Evolutionary conservation across 2,888 invertebrate genomes (phyloP), one percentile per base, ranked within the genome.

Genomic region (Euzetes globulus): DNA sequence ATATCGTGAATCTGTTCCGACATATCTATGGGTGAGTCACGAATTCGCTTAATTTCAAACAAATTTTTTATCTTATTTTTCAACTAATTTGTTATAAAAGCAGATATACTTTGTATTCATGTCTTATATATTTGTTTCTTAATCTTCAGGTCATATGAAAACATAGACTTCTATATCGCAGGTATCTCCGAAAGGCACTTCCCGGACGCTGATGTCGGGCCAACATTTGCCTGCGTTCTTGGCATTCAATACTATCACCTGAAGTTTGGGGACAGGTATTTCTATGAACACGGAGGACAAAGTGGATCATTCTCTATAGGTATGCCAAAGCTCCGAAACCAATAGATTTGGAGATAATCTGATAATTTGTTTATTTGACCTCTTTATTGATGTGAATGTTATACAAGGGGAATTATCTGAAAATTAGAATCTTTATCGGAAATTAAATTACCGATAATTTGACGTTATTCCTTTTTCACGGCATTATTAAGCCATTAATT

Each of bases 121-220:
- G 41, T 41, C 11, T 70, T 47, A 33, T 70, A 41, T 37, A 45
- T 9, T n/a, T 41, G n/a, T 13, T 71, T 71, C 15, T 41, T 4
- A 22, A 2, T 25, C 1, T 47, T 33, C 47, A 58, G 75, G 2
- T 27, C 72, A 11, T 29, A 27, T 6, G 63, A 75, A 33, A 94
- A 94, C 82, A 87, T 95, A 37, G 94, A 95, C 82, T 82, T 94
- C 41, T 94, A 93, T 83, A 90, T 91, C 1, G 94, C 93, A 0
- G 91, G 91, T 0, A 81, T 94, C 47, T 90, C 92, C 19, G 95
- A 95, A 81, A 85, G 86, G 11, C 91, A 91, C 75, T 89, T 85
- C 75, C 83, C 84, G 79, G 90, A 90, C 3, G 88, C 90, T 0
- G 87, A 92, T 37, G 86, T 94, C 74, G 94, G 94, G 0, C 91